These are phyloP conservation scores for Cephalotes varians DNA, from an alignment of 2,888 invertebrate genomes.

Conservation along the genomic window DNA sequence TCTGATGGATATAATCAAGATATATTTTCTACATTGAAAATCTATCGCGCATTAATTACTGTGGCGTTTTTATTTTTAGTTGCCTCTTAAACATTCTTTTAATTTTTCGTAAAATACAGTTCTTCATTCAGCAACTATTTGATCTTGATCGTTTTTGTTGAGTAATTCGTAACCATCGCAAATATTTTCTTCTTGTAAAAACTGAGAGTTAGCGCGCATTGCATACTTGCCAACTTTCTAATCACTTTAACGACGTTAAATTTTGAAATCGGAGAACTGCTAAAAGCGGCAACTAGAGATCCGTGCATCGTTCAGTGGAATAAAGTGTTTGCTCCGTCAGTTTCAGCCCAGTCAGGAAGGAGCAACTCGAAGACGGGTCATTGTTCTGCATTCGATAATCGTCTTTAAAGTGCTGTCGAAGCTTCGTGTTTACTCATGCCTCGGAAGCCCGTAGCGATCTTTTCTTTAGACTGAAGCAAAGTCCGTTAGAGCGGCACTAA, in stretches of 20 bases:
- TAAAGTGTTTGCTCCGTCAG: conserved; percentile 44
- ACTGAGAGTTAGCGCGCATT: neutral
- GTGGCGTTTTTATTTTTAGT: no score
- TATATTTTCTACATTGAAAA: no score
- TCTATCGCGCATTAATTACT: no score
- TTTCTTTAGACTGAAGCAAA: conserved; percentile 62
- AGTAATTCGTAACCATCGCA: neutral
- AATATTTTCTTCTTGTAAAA: neutral
- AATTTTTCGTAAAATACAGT: no score
- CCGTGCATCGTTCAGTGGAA: conserved; percentile 4
- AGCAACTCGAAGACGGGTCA: conserved; percentile 49
- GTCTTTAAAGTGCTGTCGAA: conserved; percentile 53
- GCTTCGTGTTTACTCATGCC: conserved; percentile 38
- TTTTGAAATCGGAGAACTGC: conserved; percentile 36
- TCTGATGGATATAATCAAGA: no score
- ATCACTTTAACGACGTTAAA: conserved; percentile 39
- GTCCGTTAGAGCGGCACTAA: conserved; percentile 74
- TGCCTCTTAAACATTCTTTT: no score
- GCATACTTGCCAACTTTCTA: conserved; percentile 13
- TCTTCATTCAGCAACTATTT: neutral
- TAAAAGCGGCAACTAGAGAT: conserved; percentile 10
- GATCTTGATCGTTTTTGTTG: neutral
- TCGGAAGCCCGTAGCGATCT: conserved; percentile 46
- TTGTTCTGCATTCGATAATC: conserved; percentile 63
- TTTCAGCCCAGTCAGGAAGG: conserved; percentile 24